Conservation (phyloP, 2,797 vertebrate species). For the Pangasius mekongensis region DNA sequence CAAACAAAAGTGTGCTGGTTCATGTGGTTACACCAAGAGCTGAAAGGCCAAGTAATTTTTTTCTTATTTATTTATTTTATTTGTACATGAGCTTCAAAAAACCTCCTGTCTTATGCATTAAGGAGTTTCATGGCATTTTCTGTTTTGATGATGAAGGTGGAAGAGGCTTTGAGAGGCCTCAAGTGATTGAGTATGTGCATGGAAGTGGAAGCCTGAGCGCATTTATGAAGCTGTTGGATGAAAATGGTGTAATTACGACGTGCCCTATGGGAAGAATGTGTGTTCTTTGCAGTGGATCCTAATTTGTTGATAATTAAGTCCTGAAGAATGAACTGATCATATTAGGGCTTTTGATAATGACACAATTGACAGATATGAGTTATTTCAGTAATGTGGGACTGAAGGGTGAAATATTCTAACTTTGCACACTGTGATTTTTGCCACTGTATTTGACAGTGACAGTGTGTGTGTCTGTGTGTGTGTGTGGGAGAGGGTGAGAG, state of each 20-base stretch:
- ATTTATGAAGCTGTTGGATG: background rate
- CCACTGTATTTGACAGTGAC: conserved; percentile 7
- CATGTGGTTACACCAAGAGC: conserved; percentile 33
- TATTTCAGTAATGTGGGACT: conserved; percentile 10
- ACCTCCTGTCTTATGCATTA: conserved; percentile 26
- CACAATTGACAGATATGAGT: conserved; percentile 6
- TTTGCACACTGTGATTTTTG: conserved; percentile 3
- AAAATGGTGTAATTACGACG: background rate
- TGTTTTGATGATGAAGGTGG: conserved; percentile 25
- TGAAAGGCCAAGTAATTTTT: conserved; percentile 28
- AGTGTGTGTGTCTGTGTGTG: background rate
- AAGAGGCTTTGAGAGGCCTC: conserved; percentile 21
- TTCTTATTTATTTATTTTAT: conserved; percentile 34
- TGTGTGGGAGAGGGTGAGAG: background rate
- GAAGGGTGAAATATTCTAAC: background rate
- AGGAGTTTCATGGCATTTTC: conserved; percentile 30
- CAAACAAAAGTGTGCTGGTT: conserved; percentile 77
- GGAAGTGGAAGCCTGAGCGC: background rate
- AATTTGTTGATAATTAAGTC: conserved; percentile 41
- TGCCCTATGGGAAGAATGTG: conserved; percentile 28
- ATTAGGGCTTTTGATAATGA: background rate
- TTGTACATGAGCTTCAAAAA: conserved; percentile 29
- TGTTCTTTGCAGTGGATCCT: background rate
- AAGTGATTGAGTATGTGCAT: conserved; percentile 17
- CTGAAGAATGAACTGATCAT: conserved; percentile 8